Evolutionary conservation across 2,797 vertebrate species (phyloP), one percentile per base, ranked within the genome.

Genomic region (Tenualosa thibaudeaui): DNA sequence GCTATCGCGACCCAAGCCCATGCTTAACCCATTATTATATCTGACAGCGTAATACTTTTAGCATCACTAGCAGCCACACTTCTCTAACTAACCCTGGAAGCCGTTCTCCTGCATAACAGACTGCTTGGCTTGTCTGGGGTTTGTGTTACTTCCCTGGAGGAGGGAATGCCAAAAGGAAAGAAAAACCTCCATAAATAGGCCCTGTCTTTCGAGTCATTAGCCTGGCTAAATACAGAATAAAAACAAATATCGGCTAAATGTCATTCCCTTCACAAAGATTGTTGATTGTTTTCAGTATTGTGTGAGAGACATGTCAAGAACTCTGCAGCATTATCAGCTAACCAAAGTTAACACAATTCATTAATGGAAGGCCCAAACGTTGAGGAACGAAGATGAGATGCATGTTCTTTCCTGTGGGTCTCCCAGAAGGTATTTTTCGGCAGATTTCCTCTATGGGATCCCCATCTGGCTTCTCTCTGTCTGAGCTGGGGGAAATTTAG

Each of bases 381-480:
- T 13, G 43, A 62, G 50, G 50, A 49, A 8, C 46, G 46, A 51
- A 91, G 92, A 90, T 82, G 86, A 90, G 88, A 89, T 81, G 8
- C 58, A 62, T 62, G 86, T 89, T 4, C 19, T 5, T 91, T 92
- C 90, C 88, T 87, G 82, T 88, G 81, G 81, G 83, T 81, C 91
- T 89, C 89, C 92, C 86, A 89, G 91, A 91, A 92, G 92, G 91
- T 87, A 94, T 94, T 85, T 85, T 81, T 15, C 53, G 90, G 88
- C 83, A 90, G 2, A 90, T 92, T 94, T 94, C 92, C 91, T 90
- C 88, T 89, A 88, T 91, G 92, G 91, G 90, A 92, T 91, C 92
- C 93, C 65, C 90, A 93, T 93, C 93, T 95, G 92, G 90, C 92
- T 90, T 88, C 89, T 89, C 91, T 89, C 91, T 91, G 93, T 94